Conservation (phyloP, 2,113 vertebrate species). For the Meriones unguiculatus region DNA sequence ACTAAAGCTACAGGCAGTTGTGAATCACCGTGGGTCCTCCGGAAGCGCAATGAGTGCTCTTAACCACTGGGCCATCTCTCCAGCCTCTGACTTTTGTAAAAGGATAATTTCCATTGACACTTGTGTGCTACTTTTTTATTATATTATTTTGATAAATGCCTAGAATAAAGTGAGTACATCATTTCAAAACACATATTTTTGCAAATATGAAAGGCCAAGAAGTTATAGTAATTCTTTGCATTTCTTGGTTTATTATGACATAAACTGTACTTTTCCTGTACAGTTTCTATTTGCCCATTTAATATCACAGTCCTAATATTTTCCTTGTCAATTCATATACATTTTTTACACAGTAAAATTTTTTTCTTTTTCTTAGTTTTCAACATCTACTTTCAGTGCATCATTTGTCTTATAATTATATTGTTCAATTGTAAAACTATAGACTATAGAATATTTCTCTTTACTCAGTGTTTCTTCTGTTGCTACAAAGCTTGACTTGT, state of each 20-base stretch:
- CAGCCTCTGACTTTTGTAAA: neutral
- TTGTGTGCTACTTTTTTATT: neutral
- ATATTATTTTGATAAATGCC: constrained; percentile 1
- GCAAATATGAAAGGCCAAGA: neutral
- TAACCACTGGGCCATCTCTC: neutral
- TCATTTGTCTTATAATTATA: constrained; percentile 24
- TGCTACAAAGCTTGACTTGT: constrained; percentile 17
- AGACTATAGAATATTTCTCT: neutral
- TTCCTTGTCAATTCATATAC: constrained; percentile 3
- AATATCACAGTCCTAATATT: constrained; percentile 1
- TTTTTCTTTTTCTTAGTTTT: constrained; percentile 9
- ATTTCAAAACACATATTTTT: neutral
- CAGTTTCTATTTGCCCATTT: constrained; percentile 25
- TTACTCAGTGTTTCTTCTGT: neutral
- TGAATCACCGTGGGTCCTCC: neutral
- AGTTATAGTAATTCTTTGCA: neutral
- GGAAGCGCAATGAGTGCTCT: neutral
- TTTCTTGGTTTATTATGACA: constrained; percentile 11
- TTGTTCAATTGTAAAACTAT: constrained; percentile 1
- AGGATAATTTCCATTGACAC: neutral
- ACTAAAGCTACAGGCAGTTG: neutral
- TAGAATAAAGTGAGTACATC: neutral
- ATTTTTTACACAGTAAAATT: neutral
- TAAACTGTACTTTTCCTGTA: neutral
- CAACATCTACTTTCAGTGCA: neutral